A percentile compares a stretch with the other conserved stretches of the same genome.
These are phyloP conservation scores for Bombus ignitus DNA, from an alignment of 1,140 invertebrate species.

Conservation along the genomic window DNA sequence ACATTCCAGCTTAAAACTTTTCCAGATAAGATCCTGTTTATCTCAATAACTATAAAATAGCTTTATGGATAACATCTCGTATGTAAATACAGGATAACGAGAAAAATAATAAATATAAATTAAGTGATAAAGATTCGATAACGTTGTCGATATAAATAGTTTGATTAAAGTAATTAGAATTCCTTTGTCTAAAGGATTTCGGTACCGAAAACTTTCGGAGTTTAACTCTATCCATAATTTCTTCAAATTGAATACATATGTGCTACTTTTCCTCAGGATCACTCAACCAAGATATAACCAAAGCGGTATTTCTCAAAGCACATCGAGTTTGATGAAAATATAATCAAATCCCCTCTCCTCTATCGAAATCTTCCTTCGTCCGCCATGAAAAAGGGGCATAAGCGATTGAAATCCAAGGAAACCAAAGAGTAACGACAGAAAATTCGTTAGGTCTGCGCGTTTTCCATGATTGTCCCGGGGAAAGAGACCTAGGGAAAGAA, in stretches of 20 bases:
- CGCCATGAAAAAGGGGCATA: neutral
- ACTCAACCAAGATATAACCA: neutral
- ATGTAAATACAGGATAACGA: neutral
- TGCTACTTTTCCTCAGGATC: neutral
- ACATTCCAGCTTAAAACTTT: neutral
- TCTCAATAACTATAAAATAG: constrained; percentile 3
- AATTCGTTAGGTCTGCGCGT: constrained; percentile 2
- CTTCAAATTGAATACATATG: neutral
- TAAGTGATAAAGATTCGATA: neutral
- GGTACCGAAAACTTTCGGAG: too few species aligned
- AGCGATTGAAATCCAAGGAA: neutral
- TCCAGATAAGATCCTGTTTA: constrained; percentile 24
- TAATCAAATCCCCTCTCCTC: neutral
- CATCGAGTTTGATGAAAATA: neutral
- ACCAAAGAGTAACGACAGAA: neutral
- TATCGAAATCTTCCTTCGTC: neutral
- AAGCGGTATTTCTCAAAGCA: neutral
- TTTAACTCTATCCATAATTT: neutral
- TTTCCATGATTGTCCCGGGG: constrained; percentile 48
- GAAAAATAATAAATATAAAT: neutral
- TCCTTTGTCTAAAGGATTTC: too few species aligned
- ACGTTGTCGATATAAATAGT: neutral
- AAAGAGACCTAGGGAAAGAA: constrained; percentile 18
- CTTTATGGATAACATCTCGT: neutral
- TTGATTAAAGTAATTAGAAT: neutral